Base-by-base conservation (phyloP, 2,888 invertebrate genomes). In the Osedax frankpressi region DNA sequence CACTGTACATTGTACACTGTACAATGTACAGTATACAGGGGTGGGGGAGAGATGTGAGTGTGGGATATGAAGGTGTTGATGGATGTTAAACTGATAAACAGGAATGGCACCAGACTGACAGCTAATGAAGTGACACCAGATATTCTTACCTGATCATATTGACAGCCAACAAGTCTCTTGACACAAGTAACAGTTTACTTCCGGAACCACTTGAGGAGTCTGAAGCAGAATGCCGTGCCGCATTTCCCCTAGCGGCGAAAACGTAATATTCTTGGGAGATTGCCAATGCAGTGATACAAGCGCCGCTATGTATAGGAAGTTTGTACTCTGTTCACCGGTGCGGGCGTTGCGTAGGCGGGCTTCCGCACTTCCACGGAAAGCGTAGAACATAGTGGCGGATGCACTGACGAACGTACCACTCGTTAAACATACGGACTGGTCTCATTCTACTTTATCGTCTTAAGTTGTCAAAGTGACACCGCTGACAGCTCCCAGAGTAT, bases 121-220 rank as follows among this genome's bases (percentile, higher is more conserved):
- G n/a, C n/a, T n/a, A n/a, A n/a, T n/a, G n/a, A n/a, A n/a, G n/a
- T n/a, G n/a, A n/a, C n/a, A n/a, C n/a, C n/a, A n/a, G n/a, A n/a
- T n/a, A n/a, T n/a, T 19, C 44, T 44, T 11, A 44, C 44, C 44
- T 44, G 44, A 75, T 83, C 83, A 2, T 79, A 76, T 0, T 78
- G 76, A 73, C 84, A 84, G 2, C 84, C 83, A 0, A 80, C 76
- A n/a, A 83, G 78, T 65, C 78, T 80, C 14, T 83, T 76, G 2
- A 82, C 70, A 75, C 80, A 80, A 29, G 79, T 76, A 0, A 81
- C 81, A 69, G 79, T 82, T n/a, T n/a, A n/a, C 67, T 78, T 77
- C 2, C 77, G 74, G 73, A 82, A 81, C 76, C 83, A 84, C 29
- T 83, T 76, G 73, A 44, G 44, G 6, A 44, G 44, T 11, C 83